phyloP scores from a whole-genome alignment of 1,140 invertebrate species.

The Caerostris darwini region DNA sequence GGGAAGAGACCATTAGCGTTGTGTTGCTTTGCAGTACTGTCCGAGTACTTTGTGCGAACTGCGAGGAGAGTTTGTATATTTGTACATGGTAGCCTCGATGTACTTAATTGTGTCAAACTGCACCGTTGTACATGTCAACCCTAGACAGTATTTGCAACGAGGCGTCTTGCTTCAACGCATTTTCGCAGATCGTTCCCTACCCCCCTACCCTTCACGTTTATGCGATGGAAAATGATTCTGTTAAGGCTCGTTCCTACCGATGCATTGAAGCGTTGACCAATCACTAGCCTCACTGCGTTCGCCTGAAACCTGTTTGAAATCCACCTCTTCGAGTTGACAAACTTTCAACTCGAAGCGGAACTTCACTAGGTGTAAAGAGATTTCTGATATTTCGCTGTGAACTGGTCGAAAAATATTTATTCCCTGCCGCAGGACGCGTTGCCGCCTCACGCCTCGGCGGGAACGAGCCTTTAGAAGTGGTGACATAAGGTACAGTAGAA shows the following conservation, averaged over 20 bases:
- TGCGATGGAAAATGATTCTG: not conserved
- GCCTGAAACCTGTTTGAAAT: not conserved
- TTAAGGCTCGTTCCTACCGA: not conserved
- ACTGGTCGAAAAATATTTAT: no score
- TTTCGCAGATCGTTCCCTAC: not conserved
- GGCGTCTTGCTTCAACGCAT: not conserved
- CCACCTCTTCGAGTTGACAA: no score
- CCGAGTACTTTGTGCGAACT: not conserved
- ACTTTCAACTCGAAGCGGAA: no score
- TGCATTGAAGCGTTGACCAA: not conserved
- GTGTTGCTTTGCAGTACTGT: not conserved
- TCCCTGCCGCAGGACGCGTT: no score
- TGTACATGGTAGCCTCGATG: conserved; percentile 55
- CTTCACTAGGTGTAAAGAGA: no score
- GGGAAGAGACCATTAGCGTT: not conserved
- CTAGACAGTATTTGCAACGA: not conserved
- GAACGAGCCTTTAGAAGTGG: no score
- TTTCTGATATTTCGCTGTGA: no score
- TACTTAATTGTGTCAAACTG: conserved; percentile 60
- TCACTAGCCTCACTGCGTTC: not conserved
- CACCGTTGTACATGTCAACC: conserved; percentile 43
- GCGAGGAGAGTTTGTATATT: conserved; percentile 43
- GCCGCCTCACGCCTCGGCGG: no score
- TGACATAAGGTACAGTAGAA: no score
- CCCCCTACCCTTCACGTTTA: no score